phyloP scores from a whole-genome alignment of 2,113 vertebrate genomes.

The Heliornis fulica region DNA sequence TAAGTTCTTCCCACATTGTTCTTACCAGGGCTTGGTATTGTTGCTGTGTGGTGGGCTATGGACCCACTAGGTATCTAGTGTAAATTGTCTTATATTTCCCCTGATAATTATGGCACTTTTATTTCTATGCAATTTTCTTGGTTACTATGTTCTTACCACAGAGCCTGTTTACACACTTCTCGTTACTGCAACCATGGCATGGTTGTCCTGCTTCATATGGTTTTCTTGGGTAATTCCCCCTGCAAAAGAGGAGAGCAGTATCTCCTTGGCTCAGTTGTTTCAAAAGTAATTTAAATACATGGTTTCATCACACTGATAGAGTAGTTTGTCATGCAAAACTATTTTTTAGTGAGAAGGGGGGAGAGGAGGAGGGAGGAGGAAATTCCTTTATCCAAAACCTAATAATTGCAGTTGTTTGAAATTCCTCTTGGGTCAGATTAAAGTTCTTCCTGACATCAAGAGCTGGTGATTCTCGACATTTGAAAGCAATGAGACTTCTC shows the following conservation, averaged over 20 bases:
- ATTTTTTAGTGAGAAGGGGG: too few species aligned
- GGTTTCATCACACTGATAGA: background rate
- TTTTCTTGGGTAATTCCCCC: slow-evolving; percentile 69
- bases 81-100: background rate
- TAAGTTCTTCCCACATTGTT: background rate
- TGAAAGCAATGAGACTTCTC: background rate
- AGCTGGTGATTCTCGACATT: background rate
- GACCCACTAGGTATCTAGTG: background rate
- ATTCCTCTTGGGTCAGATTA: background rate
- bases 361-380: too few species aligned
- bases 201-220: slow-evolving; percentile 64
- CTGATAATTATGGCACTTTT: background rate
- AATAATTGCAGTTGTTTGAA: background rate
- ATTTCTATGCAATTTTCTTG: background rate
- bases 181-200: slow-evolving; percentile 61
- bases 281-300: background rate
- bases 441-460: background rate
- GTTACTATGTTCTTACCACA: slow-evolving; percentile 66
- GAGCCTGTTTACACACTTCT: slow-evolving; percentile 62
- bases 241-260: slow-evolving; percentile 29
- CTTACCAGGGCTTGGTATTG: background rate
- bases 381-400: background rate
- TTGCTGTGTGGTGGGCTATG: background rate
- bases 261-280: background rate
- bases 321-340: background rate